These are phyloP conservation scores for Atractosteus spatula DNA, from an alignment of 2,113 vertebrate genomes.

Conservation along the genomic window DNA sequence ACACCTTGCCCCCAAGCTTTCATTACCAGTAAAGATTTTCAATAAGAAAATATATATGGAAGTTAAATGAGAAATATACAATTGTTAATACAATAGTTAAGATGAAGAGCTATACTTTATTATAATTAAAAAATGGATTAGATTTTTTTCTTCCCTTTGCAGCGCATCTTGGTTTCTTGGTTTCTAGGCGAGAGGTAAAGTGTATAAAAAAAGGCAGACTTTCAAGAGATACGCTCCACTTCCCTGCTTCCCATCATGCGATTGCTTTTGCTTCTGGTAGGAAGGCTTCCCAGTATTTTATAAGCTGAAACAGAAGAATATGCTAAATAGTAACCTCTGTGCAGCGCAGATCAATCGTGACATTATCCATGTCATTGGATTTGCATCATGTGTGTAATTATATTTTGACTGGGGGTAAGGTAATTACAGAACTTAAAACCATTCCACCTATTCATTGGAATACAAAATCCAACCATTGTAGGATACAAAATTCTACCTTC, in stretches of 20 bases:
- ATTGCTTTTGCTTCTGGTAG: constrained; percentile 97
- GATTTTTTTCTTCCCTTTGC: constrained; percentile 63
- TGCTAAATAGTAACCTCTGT: too few species aligned
- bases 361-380: too few species aligned
- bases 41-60: constrained; percentile 91
- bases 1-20: constrained; percentile 4
- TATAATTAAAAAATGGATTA: constrained; percentile 40
- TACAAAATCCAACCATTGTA: too few species aligned
- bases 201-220: constrained; percentile 76
- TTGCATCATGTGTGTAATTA: too few species aligned
- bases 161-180: constrained; percentile 43
- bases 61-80: constrained; percentile 83
- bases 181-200: constrained; percentile 79
- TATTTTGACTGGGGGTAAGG: too few species aligned
- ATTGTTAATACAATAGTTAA: constrained; percentile 63
- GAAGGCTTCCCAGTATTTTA: constrained; percentile 98
- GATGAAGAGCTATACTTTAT: constrained; percentile 61
- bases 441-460: too few species aligned
- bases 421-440: too few species aligned
- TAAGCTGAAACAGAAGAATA: constrained; percentile 67
- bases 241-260: constrained; percentile 67
- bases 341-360: too few species aligned
- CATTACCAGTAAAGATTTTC: constrained; percentile 43
- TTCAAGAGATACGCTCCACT: constrained; percentile 36
- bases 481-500: too few species aligned